Percentiles rank a stretch among this genome's conserved stretches.
Evolutionary conservation across 2,888 invertebrate genomes (phyloP).

Genomic region (Rhimphoctona megacephalus): DNA sequence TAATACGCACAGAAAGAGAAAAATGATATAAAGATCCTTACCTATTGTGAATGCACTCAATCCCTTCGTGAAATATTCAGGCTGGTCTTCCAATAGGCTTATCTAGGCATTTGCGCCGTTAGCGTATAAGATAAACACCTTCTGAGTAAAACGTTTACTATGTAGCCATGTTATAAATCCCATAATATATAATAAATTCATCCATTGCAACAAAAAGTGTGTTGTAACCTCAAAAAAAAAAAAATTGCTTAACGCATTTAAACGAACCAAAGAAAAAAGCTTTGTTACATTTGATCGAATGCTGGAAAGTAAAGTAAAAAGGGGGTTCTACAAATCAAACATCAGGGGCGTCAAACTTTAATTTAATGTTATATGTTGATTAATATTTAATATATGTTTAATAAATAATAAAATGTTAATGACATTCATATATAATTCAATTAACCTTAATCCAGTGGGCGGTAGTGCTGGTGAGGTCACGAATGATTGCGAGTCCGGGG

Average conservation of each 20-base stretch:
- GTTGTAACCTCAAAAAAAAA: too few relatives aligned
- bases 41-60: slow-evolving; percentile 72
- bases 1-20: slow-evolving; percentile 40
- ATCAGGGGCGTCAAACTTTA: too few relatives aligned
- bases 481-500: not conserved
- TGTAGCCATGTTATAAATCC: not conserved
- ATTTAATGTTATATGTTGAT: too few relatives aligned
- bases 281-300: too few relatives aligned
- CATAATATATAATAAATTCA: too few relatives aligned
- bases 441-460: not conserved
- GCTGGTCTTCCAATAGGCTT: slow-evolving; percentile 54
- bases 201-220: too few relatives aligned
- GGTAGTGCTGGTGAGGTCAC: not conserved
- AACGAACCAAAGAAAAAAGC: too few relatives aligned
- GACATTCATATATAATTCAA: not conserved
- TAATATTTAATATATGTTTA: too few relatives aligned
- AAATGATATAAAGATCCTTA: slow-evolving; percentile 75
- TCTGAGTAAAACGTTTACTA: not conserved
- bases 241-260: too few relatives aligned
- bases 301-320: too few relatives aligned
- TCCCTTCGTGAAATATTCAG: slow-evolving; percentile 63
- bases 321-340: too few relatives aligned
- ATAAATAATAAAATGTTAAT: too few relatives aligned
- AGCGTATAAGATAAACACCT: not conserved
- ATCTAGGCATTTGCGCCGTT: not conserved